Percentiles rank a stretch among this genome's conserved stretches.
Evolutionary conservation across 2,113 vertebrate species (phyloP).

Genomic region (Malaclemys terrapin): DNA sequence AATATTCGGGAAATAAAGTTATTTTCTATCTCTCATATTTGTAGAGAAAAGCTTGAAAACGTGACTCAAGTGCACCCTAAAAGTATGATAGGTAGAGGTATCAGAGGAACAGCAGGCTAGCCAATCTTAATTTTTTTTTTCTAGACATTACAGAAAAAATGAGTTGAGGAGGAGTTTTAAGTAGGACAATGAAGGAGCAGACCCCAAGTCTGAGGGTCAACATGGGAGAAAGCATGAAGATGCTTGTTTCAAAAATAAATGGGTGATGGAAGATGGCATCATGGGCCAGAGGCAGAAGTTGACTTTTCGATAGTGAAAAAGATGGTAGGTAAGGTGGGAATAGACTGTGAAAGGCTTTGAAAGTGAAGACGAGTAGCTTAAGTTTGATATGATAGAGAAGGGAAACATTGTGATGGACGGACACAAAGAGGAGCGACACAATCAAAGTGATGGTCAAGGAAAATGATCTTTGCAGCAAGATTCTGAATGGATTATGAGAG

Average conservation of each 20-base stretch:
- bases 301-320: not conserved
- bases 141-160: not conserved
- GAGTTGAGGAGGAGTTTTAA: not conserved
- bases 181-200: not conserved
- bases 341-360: not conserved
- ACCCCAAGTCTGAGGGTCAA: not conserved
- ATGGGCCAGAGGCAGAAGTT: not conserved
- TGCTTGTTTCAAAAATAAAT: not conserved
- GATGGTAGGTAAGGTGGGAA: not conserved
- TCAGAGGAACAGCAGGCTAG: not conserved
- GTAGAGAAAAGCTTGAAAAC: not conserved
- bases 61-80: accelerated
- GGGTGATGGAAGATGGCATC: not conserved
- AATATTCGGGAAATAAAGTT: not conserved
- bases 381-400: not conserved
- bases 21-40: not conserved
- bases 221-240: not conserved
- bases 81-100: accelerated
- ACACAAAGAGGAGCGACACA: not conserved
- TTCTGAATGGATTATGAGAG: accelerated
- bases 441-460: not conserved
- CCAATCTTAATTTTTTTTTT: not conserved
- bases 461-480: accelerated
- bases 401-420: not conserved
- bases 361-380: not conserved